These are phyloP conservation scores for Acrocephalus arundinaceus DNA, from an alignment of 2,113 vertebrate genomes.

Conservation along the genomic window DNA sequence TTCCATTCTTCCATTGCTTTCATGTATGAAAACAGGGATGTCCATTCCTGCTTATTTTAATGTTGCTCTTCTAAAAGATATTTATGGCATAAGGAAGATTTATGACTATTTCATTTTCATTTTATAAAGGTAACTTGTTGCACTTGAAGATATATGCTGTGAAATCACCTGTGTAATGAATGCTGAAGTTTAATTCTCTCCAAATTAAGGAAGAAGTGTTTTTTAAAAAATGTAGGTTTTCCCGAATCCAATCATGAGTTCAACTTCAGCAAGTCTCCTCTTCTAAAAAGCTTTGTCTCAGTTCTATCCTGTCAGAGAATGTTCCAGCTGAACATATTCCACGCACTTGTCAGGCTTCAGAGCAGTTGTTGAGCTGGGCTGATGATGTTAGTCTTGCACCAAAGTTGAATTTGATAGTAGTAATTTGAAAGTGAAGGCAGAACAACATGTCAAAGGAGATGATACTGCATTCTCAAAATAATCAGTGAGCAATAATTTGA, in stretches of 20 bases:
- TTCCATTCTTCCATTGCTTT: not conserved
- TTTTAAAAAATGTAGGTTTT: not conserved
- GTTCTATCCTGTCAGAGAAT: not conserved
- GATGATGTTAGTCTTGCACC: not conserved
- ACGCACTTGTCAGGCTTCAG: not conserved
- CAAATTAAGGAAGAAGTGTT: not conserved
- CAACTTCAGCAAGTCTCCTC: not conserved
- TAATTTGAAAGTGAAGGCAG: not conserved
- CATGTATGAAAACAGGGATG: not conserved
- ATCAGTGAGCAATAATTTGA: not conserved
- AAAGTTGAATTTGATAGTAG: not conserved
- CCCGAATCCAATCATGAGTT: not conserved
- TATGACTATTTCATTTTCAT: not conserved
- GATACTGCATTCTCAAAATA: not conserved
- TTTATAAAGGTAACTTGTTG: not conserved
- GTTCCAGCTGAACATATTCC: not conserved
- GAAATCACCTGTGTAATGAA: not conserved
- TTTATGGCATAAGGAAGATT: not conserved
- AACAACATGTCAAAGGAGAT: not conserved
- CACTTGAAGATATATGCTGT: not conserved
- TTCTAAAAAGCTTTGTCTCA: not conserved
- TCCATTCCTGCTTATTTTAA: not conserved
- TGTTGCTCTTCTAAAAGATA: not conserved
- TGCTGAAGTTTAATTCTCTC: not conserved
- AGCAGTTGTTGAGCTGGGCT: not conserved